Percentiles rank a stretch among this genome's conserved stretches.
Conservation (phyloP, 2,888 invertebrate species). For the Cheilosia scutellata region DNA sequence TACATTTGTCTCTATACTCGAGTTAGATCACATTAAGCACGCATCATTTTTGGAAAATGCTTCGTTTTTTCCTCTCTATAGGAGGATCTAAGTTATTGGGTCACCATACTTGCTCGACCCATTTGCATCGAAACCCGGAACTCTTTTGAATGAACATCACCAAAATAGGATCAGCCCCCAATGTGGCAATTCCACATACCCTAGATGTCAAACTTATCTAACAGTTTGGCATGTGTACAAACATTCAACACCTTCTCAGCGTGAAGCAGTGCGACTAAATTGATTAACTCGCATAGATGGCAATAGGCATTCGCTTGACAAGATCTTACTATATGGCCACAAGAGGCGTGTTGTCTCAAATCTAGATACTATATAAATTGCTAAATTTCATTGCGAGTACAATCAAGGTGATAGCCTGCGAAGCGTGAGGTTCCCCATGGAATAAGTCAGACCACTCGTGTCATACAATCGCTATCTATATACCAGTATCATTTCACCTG, state of each 20-base stretch:
- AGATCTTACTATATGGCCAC: constrained; percentile 32
- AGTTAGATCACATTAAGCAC: too few relatives aligned
- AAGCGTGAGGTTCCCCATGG: constrained; percentile 24
- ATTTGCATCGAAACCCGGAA: constrained; percentile 58
- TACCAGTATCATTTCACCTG: neutral
- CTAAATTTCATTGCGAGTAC: neutral
- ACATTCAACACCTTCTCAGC: constrained; percentile 26
- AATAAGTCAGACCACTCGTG: constrained; percentile 2
- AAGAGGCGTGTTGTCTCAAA: constrained; percentile 5
- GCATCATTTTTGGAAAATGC: too few relatives aligned
- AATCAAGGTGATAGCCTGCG: constrained; percentile 37
- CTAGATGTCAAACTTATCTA: too few relatives aligned
- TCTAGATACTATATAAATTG: neutral
- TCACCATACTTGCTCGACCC: constrained; percentile 30
- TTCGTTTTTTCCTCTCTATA: neutral
- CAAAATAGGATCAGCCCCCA: constrained; percentile 1
- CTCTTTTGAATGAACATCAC: constrained; percentile 22
- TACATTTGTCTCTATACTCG: too few relatives aligned
- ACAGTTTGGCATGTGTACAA: too few relatives aligned
- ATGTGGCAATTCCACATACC: constrained; percentile 20
- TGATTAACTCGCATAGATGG: constrained; percentile 47
- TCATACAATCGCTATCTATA: neutral
- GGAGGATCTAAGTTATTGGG: constrained; percentile 66
- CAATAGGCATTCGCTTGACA: constrained; percentile 19
- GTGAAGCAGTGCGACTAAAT: constrained; percentile 8